Evolutionary conservation across 92 coral and sea anemone genomes (phyloP).

Genomic region (Umimayanthus kanabou): DNA sequence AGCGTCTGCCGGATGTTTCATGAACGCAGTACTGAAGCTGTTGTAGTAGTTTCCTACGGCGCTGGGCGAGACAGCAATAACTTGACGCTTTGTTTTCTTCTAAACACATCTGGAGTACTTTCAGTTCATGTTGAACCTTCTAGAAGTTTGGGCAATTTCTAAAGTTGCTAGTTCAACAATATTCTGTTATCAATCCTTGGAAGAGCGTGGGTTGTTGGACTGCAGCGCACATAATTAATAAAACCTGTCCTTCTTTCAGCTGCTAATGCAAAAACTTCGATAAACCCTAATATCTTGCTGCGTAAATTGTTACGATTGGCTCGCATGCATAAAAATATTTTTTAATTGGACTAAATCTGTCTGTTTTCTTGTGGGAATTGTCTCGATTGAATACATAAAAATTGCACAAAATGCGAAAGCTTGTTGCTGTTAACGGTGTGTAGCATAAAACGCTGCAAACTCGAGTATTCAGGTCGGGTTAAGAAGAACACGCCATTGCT

Average conservation of each 20-base stretch:
- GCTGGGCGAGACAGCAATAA: not conserved
- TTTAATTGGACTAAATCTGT: constrained; percentile 6
- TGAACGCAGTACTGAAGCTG: too few species aligned
- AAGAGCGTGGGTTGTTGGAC: not conserved
- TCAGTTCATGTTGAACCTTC: not conserved
- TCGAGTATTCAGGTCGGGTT: not conserved
- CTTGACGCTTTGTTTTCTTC: not conserved
- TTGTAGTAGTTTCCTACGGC: too few species aligned
- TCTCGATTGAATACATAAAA: not conserved
- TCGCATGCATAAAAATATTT: not conserved
- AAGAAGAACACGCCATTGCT: not conserved
- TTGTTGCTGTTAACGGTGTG: not conserved
- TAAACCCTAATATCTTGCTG: not conserved
- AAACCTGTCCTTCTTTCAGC: not conserved
- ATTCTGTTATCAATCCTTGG: not conserved
- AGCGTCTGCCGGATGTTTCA: too few species aligned
- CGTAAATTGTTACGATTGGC: not conserved
- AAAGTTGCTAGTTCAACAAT: not conserved
- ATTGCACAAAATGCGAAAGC: not conserved
- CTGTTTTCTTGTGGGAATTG: not conserved
- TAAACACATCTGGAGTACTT: not conserved
- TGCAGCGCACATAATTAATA: not conserved
- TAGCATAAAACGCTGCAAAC: not conserved
- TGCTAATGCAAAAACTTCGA: not conserved
- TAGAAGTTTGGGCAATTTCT: not conserved